These are phyloP conservation scores for Popillia japonica DNA, from an alignment of 1,140 invertebrate species.

Conservation along the genomic window DNA sequence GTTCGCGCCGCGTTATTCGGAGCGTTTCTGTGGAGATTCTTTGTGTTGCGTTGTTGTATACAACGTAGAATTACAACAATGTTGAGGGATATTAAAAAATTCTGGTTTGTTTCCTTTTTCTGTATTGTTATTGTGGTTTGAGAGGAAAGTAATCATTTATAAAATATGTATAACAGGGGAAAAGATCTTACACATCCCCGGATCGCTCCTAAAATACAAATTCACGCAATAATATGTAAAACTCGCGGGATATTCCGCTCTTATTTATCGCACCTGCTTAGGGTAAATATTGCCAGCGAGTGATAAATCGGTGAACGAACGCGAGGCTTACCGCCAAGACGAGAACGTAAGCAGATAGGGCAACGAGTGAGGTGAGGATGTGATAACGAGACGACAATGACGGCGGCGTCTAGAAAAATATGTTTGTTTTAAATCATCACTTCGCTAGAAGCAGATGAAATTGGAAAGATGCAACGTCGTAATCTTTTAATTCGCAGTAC, in stretches of 20 bases:
- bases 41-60: not conserved
- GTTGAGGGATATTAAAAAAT: not conserved
- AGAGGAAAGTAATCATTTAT: not conserved
- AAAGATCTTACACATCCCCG: not conserved
- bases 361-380: not conserved
- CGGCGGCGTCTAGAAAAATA: constrained; percentile 2
- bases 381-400: not conserved
- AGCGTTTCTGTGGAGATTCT: not conserved
- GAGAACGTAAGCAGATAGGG: not conserved
- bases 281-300: constrained; percentile 16
- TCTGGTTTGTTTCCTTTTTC: not conserved
- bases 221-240: constrained; percentile 13
- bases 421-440: constrained; percentile 19
- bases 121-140: no score
- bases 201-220: not conserved
- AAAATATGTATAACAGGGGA: not conserved
- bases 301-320: constrained; percentile 12
- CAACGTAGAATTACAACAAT: not conserved
- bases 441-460: not conserved
- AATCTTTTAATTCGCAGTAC: not conserved
- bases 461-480: not conserved
- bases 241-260: not conserved
- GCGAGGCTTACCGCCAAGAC: not conserved
- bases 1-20: not conserved
- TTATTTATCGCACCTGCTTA: constrained; percentile 29